Base-by-base conservation (phyloP, 2,797 vertebrate genomes). In the Zenarchopterus dispar region DNA sequence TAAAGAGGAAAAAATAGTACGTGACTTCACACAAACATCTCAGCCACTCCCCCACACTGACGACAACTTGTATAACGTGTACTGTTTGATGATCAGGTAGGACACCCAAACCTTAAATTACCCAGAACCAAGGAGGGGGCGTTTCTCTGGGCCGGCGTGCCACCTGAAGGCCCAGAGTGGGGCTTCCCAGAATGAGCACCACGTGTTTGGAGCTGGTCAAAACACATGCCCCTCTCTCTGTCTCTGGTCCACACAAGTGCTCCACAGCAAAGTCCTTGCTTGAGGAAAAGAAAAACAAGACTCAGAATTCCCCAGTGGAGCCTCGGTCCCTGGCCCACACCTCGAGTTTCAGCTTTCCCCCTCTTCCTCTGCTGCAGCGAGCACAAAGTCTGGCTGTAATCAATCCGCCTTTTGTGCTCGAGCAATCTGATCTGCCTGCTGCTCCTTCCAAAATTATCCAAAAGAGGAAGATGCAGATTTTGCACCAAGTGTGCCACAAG, bases 351-450 rank as follows among this genome's bases (percentile, higher is more conserved):
- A 56, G 45, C 61, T 63, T 46, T 62, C 70, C 41, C 62, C 56
- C 56, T 26, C 23, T 52, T 49, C 59, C 39, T 70, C 66, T 51
- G 64, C 70, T 63, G 58, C 56, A 52, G 44, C 42, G 62, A 70
- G 56, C 56, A 18, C 41, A 80, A 23, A 49, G 56, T 65, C 73
- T 65, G 74, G 54, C 74, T 74, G 64, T 53, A 81, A 89, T 87
- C 79, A 80, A 84, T 77, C 54, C 56, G 60, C 64, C 76, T 79
- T 82, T 81, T 86, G 73, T 78, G 77, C 75, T 64, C 0, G 0
- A 19, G 70, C 56, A 67, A 81, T 81, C 68, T 64, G 78, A 87
- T 77, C 54, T 7, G 53, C 68, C 50, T 43, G 13, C 36, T 63
- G 69, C 65, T 78, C 57, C 43, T 56, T 48, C 68, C 8, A 3